Base-by-base conservation (phyloP, 1,140 invertebrate species). In the Caerostris extrusa region DNA sequence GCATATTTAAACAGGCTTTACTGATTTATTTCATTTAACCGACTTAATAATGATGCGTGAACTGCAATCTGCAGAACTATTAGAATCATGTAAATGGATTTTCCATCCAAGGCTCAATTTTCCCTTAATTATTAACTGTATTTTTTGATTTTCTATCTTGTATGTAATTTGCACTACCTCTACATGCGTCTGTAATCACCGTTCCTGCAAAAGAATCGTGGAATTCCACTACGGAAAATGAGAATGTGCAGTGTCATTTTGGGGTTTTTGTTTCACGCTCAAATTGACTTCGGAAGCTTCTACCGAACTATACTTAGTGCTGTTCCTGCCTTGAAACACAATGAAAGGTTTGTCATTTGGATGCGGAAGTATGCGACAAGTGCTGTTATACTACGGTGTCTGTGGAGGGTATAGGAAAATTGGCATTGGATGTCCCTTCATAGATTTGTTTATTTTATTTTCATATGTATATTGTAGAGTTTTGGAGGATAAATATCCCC, bases 211-310 rank as follows among this genome's bases (percentile, higher is more conserved):
- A 19, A 71, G 67, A 19, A 71, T 7, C 50, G 14, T 50, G 34
- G 34, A 77, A 53, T 34, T 12, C 5, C n/a, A n/a, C 19, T 12
- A 50, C 34, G 3, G 12, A 12, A 50, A 3, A 7, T 14, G 71
- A 53, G 71, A 50, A 50, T 77, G 53, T 77, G 71, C 71, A 77
- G 34, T 77, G 71, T 77, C 71, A 77, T 77, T 77, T 34, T 53
- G 71, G 71, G 71, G 34, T 77, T 77, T 53, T 34, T n/a, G 3
- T 50, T 77, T 77, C 71, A 50, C 71, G 71, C 34, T 50, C 53
- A 10, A 34, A n/a, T 8, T 34, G 53, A 50, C 7, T 77, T 12
- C 34, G 8, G 10, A 53, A 77, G 34, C 71, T 34, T 50, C 71
- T 34, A 50, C 34, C 50, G 53, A 77, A 10, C 71, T 19, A 77